Percentiles rank a stretch among this genome's conserved stretches.
These are phyloP conservation scores for Nomada goodeniana DNA, from an alignment of 2,888 invertebrate genomes.

Conservation along the genomic window DNA sequence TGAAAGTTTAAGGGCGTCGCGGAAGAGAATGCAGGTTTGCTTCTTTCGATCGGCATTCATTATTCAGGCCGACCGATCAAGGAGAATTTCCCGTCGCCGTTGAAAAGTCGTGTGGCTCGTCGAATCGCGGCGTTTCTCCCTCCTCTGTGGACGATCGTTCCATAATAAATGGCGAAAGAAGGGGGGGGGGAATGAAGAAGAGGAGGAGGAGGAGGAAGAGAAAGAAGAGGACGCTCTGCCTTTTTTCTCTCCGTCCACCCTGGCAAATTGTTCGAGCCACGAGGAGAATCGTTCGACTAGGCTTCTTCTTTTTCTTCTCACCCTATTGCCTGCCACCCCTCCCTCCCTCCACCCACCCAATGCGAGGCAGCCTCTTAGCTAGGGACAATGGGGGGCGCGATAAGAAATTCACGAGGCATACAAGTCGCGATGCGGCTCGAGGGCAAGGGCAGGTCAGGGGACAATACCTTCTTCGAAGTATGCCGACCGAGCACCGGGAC, in stretches of 20 bases:
- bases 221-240: neutral
- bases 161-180: slow-evolving; percentile 64
- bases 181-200: neutral
- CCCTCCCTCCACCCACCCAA: neutral
- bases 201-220: too few species aligned
- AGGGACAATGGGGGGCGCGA: slow-evolving; percentile 56
- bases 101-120: slow-evolving; percentile 40
- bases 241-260: neutral
- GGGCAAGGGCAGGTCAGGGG: slow-evolving; percentile 68
- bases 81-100: slow-evolving; percentile 58
- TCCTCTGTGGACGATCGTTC: slow-evolving; percentile 38
- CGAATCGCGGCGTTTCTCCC: slow-evolving; percentile 29
- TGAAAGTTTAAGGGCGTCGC: slow-evolving; percentile 65
- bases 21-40: slow-evolving; percentile 59
- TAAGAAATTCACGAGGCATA: slow-evolving; percentile 70
- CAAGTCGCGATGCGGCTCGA: slow-evolving; percentile 51
- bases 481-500: slow-evolving; percentile 44
- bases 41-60: slow-evolving; percentile 67
- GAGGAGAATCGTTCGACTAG: slow-evolving; percentile 44
- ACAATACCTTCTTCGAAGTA: slow-evolving; percentile 54
- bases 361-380: slow-evolving; percentile 27
- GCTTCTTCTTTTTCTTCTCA: neutral
- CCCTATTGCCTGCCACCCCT: neutral
- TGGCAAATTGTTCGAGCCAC: slow-evolving; percentile 52
- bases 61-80: slow-evolving; percentile 70